Evolutionary conservation across 2,113 vertebrate species (phyloP).

Genomic region (Vulpes ferrilata): DNA sequence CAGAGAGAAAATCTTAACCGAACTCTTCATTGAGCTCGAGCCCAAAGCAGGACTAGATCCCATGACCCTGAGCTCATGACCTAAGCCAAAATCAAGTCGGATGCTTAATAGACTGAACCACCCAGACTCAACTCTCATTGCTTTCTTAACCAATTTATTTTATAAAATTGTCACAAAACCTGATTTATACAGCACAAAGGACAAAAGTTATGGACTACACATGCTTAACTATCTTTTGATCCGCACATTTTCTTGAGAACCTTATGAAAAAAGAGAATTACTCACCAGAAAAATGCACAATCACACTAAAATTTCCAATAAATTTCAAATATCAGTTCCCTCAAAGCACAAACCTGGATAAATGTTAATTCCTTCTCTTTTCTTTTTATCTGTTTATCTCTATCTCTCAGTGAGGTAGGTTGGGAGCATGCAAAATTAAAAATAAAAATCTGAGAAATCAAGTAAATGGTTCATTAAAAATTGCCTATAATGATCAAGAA

Average conservation of each 20-base stretch:
- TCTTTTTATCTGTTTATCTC: background rate
- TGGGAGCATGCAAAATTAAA: conserved; percentile 8
- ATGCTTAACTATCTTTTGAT: background rate
- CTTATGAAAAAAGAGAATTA: background rate
- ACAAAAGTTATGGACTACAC: background rate
- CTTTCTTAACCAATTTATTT: background rate
- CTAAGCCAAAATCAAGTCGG: background rate
- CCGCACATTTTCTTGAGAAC: background rate
- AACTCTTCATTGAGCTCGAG: background rate
- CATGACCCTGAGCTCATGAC: background rate
- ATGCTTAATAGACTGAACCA: background rate
- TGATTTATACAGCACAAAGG: background rate
- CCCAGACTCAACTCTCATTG: background rate
- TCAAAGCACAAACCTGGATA: background rate
- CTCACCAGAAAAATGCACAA: background rate
- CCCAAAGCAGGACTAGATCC: background rate
- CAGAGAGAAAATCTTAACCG: no score
- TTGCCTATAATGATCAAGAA: background rate
- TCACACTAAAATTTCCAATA: background rate
- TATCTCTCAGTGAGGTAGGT: background rate
- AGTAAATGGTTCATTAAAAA: background rate
- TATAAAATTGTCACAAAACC: background rate
- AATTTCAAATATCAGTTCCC: background rate
- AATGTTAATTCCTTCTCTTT: background rate
- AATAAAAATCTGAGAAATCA: background rate